Percentiles rank a stretch among this genome's conserved stretches.
phyloP scores from a whole-genome alignment of 2,797 vertebrate genomes.

The Sparus aurata region DNA sequence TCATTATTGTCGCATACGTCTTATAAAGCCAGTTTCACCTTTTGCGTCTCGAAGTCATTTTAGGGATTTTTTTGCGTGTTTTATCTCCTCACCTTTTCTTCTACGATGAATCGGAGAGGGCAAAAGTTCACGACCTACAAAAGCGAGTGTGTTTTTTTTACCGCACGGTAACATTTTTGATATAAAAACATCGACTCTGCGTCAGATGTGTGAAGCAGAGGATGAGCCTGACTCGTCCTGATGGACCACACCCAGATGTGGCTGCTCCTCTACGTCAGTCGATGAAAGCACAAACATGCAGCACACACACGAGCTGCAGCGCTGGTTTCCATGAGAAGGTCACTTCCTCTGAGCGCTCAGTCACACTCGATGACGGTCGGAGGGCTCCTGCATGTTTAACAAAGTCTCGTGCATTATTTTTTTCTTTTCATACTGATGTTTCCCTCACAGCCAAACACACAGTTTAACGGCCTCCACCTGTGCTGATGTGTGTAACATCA shows the following conservation, averaged over 20 bases:
- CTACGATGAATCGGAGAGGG: neutral
- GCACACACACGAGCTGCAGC: neutral
- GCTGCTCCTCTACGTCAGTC: neutral
- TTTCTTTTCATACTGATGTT: neutral
- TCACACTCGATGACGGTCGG: neutral
- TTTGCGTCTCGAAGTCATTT: neutral
- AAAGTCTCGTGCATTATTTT: too few species aligned
- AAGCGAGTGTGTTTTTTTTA: neutral
- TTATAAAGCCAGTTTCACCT: too few species aligned
- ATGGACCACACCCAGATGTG: too few species aligned
- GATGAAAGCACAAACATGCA: neutral
- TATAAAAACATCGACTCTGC: neutral
- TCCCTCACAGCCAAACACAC: neutral
- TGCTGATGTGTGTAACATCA: neutral
- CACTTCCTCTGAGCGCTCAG: slow-evolving; percentile 4
- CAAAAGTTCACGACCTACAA: neutral
- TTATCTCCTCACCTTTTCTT: neutral
- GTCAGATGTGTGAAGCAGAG: neutral
- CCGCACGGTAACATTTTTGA: neutral
- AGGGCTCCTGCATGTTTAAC: too few species aligned
- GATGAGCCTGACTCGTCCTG: neutral
- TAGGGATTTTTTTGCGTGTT: neutral
- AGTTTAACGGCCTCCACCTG: too few species aligned
- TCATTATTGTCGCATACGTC: neutral
- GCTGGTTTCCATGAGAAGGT: neutral